A percentile compares a stretch with the other conserved stretches of the same genome.
Conservation (phyloP, 2,797 vertebrate genomes). For the Arnoldichthys spilopterus region DNA sequence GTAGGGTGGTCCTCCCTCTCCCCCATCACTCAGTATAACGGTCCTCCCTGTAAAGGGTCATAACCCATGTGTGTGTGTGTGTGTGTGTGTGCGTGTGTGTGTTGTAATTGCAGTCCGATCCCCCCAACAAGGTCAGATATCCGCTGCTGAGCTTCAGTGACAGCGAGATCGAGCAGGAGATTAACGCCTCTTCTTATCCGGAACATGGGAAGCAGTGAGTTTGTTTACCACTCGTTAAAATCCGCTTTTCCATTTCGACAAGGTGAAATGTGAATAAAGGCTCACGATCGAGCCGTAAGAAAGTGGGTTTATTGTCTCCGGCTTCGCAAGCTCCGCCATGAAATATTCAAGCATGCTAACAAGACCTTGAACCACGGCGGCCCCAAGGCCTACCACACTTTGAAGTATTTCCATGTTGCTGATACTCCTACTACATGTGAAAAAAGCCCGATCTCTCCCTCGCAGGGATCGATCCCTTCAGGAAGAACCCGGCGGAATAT, state of each 20-base stretch:
- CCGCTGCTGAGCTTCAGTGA: conserved; percentile 57
- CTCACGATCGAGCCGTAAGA: conserved; percentile 1
- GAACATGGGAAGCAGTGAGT: conserved; percentile 59
- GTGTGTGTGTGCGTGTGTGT: conserved; percentile 49
- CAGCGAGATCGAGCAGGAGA: conserved; percentile 65
- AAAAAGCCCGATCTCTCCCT: conserved; percentile 71
- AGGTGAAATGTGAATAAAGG: conserved; percentile 6
- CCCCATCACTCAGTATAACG: too few relatives aligned
- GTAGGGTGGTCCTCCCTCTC: too few relatives aligned
- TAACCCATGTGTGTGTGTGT: background rate
- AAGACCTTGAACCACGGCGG: conserved; percentile 59
- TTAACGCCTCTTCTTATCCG: conserved; percentile 52
- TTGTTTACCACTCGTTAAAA: conserved; percentile 1
- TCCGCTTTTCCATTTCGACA: background rate
- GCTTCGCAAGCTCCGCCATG: conserved; percentile 65
- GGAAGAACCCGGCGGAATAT: conserved; percentile 50
- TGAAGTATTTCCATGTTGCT: conserved; percentile 66
- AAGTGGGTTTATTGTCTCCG: conserved; percentile 52
- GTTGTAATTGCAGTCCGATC: conserved; percentile 65
- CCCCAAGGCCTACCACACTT: conserved; percentile 64
- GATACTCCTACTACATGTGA: conserved; percentile 54
- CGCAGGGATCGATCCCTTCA: conserved; percentile 66
- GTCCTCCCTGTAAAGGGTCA: too few relatives aligned
- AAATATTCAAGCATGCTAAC: conserved; percentile 64
- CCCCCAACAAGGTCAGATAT: conserved; percentile 30